Conservation (phyloP, 2,888 invertebrate species). For the Netelia inedita region DNA sequence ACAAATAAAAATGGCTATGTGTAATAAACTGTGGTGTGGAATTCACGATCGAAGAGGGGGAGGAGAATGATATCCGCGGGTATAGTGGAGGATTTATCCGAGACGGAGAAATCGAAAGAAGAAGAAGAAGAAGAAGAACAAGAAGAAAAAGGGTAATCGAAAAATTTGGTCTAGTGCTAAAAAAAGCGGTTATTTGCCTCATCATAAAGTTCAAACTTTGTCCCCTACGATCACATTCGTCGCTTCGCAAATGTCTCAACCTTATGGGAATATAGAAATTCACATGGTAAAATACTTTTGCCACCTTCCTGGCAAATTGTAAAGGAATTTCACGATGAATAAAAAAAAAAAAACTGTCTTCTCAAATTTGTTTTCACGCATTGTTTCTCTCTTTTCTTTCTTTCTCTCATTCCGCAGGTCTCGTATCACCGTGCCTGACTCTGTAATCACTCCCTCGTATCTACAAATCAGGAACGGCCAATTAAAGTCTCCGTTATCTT, state of each 20-base stretch:
- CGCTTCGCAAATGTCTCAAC: not conserved
- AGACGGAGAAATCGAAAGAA: constrained; percentile 68
- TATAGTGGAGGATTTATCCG: constrained; percentile 70
- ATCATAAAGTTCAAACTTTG: constrained; percentile 5
- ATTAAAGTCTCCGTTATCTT: constrained; percentile 76
- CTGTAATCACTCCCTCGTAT: not conserved
- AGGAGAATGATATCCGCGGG: constrained; percentile 69
- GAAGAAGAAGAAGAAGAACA: constrained; percentile 27
- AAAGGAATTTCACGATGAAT: not conserved
- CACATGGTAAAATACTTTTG: not conserved
- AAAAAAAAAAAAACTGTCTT: constrained; percentile 3
- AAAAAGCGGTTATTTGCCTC: constrained; percentile 21
- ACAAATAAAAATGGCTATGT: constrained; percentile 66
- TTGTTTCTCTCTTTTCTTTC: not conserved
- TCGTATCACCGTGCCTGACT: no score
- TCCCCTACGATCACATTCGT: not conserved
- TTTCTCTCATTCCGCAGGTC: not conserved
- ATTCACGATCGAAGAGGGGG: constrained; percentile 73
- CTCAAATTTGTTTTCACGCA: not conserved
- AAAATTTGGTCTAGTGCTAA: constrained; percentile 6
- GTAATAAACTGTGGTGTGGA: constrained; percentile 71
- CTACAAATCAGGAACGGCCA: constrained; percentile 1
- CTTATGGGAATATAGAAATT: not conserved
- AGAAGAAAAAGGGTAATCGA: constrained; percentile 51
- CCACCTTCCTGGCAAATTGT: not conserved